Base-by-base conservation (phyloP, 2,113 vertebrate genomes). In the Oenanthe melanoleuca region DNA sequence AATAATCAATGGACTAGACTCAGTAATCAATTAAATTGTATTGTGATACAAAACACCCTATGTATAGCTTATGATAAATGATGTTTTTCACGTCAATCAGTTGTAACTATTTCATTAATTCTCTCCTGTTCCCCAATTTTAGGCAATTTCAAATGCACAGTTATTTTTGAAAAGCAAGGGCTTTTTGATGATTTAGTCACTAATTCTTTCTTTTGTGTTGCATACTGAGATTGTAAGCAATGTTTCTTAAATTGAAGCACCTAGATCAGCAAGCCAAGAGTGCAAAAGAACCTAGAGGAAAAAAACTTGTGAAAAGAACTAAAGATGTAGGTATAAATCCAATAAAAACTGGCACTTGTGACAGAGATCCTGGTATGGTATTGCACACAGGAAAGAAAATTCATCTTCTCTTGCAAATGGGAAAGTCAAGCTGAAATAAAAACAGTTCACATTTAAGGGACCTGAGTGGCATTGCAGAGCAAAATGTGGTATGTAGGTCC, bases 141-240 rank as follows among this genome's bases (percentile, higher is more conserved):
- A 92, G 40, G 28, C 31, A 95, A 86, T 55, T 95, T 55, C 25
- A 90, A 86, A 63, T 37, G 93, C 47, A 72, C 14, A 71, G 42
- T 60, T 95, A 84, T 67, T 88, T 93, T 89, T 80, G 72, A 95
- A 86, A 66, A 82, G 6, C 52, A 88, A 93, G n/a, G 14, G n/a
- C 44, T 94, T 92, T 91, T 93, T 92, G 22, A 89, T 72, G 49
- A 16, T 65, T 88, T 87, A 37, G 21, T 33, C 69, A 34, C n/a
- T 71, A 67, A 69, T 52, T 61, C 60, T 95, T 80, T 50, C 19
- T 66, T 94, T 70, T 81, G 7, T 77, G 64, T 90, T 89, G 44
- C 72, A 31, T 72, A 70, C 60, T 47, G 60, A 26, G n/a, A 63
- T 64, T 87, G 42, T n/a, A 86, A 85, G 24, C n/a, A 90, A 44